phyloP scores from a whole-genome alignment of 2,888 invertebrate genomes.

The Lamproptera curius region DNA sequence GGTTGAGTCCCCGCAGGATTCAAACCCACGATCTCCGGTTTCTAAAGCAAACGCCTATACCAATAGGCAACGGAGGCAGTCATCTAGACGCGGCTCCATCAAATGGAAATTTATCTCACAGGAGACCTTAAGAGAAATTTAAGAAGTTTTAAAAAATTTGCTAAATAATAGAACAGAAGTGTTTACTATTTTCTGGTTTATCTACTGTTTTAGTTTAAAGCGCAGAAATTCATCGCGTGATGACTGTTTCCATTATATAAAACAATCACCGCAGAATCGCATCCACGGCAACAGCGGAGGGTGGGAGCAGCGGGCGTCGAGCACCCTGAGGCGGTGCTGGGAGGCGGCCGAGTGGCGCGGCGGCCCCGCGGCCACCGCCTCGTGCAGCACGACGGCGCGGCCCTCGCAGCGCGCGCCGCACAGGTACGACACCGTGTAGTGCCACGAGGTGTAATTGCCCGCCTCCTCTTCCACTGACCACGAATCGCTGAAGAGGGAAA shows the following conservation, averaged over 20 bases:
- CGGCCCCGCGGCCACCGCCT: conserved; percentile 23
- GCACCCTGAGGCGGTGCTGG: conserved; percentile 31
- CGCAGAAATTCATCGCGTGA: too few relatives aligned
- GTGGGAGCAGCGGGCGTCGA: conserved; percentile 31
- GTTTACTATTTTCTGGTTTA: too few relatives aligned
- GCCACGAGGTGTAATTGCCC: conserved; percentile 49
- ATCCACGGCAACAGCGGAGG: conserved; percentile 42
- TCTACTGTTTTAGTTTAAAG: too few relatives aligned
- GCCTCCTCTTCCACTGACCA: conserved; percentile 46
- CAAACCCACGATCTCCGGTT: too few relatives aligned
- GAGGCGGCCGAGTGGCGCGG: conserved; percentile 26
- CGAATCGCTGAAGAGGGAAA: too few relatives aligned
- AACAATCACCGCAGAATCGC: conserved; percentile 40
- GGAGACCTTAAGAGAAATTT: too few relatives aligned
- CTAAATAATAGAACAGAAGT: neutral
- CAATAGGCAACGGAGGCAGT: too few relatives aligned
- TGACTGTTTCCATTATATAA: too few relatives aligned
- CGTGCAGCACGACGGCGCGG: conserved; percentile 31
- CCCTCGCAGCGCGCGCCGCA: conserved; percentile 48
- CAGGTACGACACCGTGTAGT: conserved; percentile 40
- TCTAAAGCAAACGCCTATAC: too few relatives aligned
- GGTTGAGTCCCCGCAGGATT: too few relatives aligned
- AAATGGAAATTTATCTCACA: too few relatives aligned
- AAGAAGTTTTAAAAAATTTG: neutral
- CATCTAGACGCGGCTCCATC: too few relatives aligned